Evolutionary conservation across 2,888 invertebrate genomes (phyloP), one percentile per base, ranked within the genome.

Genomic region (Cacoxenus indagator): DNA sequence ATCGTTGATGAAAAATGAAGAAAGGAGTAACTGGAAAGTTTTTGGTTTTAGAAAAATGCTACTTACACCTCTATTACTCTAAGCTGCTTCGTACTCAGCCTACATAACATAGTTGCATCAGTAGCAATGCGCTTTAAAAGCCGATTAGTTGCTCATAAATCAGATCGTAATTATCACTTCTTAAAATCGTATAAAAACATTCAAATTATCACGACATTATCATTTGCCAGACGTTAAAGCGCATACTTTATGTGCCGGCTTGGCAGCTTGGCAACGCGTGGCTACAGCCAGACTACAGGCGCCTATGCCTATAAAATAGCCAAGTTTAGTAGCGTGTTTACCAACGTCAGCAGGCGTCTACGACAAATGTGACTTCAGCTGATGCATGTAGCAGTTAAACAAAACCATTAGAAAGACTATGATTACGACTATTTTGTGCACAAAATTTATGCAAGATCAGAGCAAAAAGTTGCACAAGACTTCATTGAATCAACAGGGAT

Each of bases 171-270:
- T 70, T 67, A 72, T 61, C 66, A 67, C 48, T 24, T 4, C 37
- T 46, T 69, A 67, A 71, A 71, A 65, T 65, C 51, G 59, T n/a
- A 51, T 43, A 51, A 65, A 71, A 69, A 66, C 65, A 66, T 65
- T 67, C 69, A 64, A 67, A 67, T 71, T 71, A 71, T 67, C 69
- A 24, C 62, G 67, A 65, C 65, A 69, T 69, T 71, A 71, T 67
- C 67, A 69, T 67, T 67, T 71, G 71, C 61, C 65, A 67, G 54
- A 27, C 54, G 67, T 59, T 59, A 64, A 45, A 55, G 37, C 4
- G 27, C 14, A 37, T 69, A 62, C 62, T 62, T 62, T 62, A 62
- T 43, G 61, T 51, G 64, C 57, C 51, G 27, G 37, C 17, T 26
- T 17, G 54, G 27, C 29, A 51, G 66, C 64, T 3, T 11, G 48